These are phyloP conservation scores for Mus spretus DNA, from an alignment of 2,797 vertebrate genomes.

Conservation along the genomic window DNA sequence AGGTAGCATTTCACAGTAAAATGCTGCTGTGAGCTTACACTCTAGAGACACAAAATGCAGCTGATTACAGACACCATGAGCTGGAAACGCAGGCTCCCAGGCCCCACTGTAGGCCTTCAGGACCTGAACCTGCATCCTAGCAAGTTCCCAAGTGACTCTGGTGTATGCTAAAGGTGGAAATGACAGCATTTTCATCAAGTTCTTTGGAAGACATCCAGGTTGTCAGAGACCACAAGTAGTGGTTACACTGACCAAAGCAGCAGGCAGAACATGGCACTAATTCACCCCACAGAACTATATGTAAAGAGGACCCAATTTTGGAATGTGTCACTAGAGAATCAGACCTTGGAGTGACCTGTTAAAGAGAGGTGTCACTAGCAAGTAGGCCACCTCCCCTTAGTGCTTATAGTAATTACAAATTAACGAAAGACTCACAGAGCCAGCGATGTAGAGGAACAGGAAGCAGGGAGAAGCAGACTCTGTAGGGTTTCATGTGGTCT, in stretches of 20 bases:
- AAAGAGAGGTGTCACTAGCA: conserved; percentile 69
- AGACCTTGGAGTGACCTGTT: conserved; percentile 75
- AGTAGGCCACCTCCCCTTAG: conserved; percentile 79
- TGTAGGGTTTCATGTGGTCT: not conserved
- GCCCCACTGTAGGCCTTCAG: not conserved
- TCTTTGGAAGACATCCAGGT: not conserved
- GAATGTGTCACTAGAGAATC: conserved; percentile 68
- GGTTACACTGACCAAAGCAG: not conserved
- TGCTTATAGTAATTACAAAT: conserved; percentile 79
- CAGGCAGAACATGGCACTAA: not conserved
- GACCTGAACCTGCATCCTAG: not conserved
- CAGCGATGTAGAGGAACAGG: not conserved
- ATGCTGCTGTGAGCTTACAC: not conserved
- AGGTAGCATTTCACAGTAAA: too few relatives aligned
- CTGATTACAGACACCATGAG: not conserved
- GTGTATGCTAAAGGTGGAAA: not conserved
- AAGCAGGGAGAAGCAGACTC: not conserved
- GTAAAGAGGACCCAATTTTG: conserved; percentile 60
- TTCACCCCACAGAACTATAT: not conserved
- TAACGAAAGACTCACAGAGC: conserved; percentile 33
- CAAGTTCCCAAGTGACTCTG: not conserved
- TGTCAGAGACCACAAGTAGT: not conserved
- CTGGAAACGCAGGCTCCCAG: not conserved
- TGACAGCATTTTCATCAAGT: not conserved
- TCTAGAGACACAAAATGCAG: not conserved